Conservation (phyloP, 2,797 vertebrate species). For the Schizothorax lantsangensis region DNA sequence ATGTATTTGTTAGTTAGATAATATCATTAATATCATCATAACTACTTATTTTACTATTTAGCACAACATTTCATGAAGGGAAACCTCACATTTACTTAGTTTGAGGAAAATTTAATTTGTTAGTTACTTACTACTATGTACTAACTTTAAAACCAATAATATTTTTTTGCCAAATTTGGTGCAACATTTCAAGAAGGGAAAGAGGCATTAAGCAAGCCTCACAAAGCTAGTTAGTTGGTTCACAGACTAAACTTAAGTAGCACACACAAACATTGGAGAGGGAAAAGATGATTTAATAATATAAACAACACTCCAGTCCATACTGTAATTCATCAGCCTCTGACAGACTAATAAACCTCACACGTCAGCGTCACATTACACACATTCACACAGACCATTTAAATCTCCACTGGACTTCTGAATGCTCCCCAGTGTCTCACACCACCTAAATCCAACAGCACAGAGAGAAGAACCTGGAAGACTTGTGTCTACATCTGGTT, state of each 20-base stretch:
- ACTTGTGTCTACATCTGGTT: not conserved
- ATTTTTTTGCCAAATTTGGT: not conserved
- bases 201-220: not conserved
- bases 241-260: slow-evolving; percentile 21
- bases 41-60: not conserved
- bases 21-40: not conserved
- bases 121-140: not conserved
- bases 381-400: slow-evolving; percentile 70
- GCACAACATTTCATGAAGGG: not conserved
- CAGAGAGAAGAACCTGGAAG: not conserved
- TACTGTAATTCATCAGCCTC: slow-evolving; percentile 62
- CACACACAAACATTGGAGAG: not conserved
- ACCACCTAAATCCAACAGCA: not conserved
- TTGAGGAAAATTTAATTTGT: not conserved
- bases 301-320: slow-evolving; percentile 51
- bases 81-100: not conserved
- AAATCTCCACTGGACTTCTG: slow-evolving; percentile 65
- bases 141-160: not conserved
- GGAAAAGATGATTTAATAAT: slow-evolving; percentile 35
- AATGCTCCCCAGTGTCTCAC: slow-evolving; percentile 25
- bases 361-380: slow-evolving; percentile 75
- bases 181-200: not conserved
- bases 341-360: slow-evolving; percentile 77
- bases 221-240: not conserved
- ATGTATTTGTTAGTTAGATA: not conserved